Evolutionary conservation across 2,888 invertebrate genomes (phyloP).

Genomic region (Halictus quadricinctus): DNA sequence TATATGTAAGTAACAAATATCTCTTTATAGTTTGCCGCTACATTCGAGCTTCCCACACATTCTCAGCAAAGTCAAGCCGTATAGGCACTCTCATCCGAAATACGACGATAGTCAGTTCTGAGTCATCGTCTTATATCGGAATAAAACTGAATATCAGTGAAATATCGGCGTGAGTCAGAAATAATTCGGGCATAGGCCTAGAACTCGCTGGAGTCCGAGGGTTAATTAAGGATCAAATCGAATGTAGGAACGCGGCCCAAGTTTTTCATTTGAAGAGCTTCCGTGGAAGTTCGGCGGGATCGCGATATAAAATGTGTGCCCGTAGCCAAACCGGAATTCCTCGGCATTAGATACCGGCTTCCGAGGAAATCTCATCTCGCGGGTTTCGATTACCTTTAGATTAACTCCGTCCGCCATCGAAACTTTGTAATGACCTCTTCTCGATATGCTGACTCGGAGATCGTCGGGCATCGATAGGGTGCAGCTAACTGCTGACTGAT

Average conservation of each 20-base stretch:
- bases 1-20: too few relatives aligned
- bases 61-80: too few relatives aligned
- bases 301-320: background rate
- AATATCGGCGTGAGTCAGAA: too few relatives aligned
- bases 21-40: too few relatives aligned
- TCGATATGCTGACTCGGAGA: constrained; percentile 70
- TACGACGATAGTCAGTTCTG: too few relatives aligned
- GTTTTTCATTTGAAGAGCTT: background rate
- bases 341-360: constrained; percentile 18
- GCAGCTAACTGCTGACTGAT: constrained; percentile 78
- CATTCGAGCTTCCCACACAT: too few relatives aligned
- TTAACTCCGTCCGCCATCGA: constrained; percentile 62
- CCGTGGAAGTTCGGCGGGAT: background rate
- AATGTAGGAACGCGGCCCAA: background rate
- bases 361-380: constrained; percentile 37
- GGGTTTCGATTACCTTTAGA: constrained; percentile 66
- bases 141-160: too few relatives aligned
- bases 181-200: too few relatives aligned
- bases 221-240: background rate
- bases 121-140: too few relatives aligned
- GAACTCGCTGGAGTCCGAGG: too few relatives aligned
- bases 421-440: constrained; percentile 68
- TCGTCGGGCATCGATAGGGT: constrained; percentile 74
- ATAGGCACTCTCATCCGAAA: too few relatives aligned
- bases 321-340: background rate